Percentiles rank a stretch among this genome's conserved stretches.
These are phyloP conservation scores for Bombus turneri DNA, from an alignment of 1,140 invertebrate genomes.

Conservation along the genomic window DNA sequence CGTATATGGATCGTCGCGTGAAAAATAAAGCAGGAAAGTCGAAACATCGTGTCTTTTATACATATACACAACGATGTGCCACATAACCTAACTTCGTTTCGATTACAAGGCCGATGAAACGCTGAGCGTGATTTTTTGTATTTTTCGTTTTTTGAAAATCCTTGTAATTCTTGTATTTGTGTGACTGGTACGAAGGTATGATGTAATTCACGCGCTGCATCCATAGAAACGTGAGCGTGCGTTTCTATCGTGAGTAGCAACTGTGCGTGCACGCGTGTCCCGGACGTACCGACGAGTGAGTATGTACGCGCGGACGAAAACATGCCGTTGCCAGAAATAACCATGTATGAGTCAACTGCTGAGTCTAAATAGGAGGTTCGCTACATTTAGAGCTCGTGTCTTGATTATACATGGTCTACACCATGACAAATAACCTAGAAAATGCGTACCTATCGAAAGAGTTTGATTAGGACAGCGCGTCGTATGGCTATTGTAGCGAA, in stretches of 20 bases:
- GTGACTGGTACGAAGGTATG: constrained; percentile 30
- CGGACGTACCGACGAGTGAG: constrained; percentile 26
- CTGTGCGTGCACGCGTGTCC: constrained; percentile 20
- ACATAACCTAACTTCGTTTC: constrained; percentile 3
- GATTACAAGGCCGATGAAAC: too few relatives aligned
- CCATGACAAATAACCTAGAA: constrained; percentile 66
- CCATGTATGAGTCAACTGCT: constrained; percentile 71
- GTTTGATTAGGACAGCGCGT: constrained; percentile 20
- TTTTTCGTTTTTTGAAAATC: constrained; percentile 53
- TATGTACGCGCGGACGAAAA: constrained; percentile 69
- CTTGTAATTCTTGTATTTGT: background rate
- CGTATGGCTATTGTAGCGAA: too few relatives aligned
- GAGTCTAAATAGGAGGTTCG: constrained; percentile 74
- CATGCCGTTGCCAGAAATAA: constrained; percentile 72
- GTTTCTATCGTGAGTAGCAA: constrained; percentile 16
- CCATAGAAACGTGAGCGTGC: constrained; percentile 25
- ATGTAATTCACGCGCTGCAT: constrained; percentile 53
- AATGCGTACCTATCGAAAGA: constrained; percentile 54
- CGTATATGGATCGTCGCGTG: background rate
- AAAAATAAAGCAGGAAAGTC: constrained; percentile 26
- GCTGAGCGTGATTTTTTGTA: background rate
- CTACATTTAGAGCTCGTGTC: constrained; percentile 73
- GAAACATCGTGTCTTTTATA: constrained; percentile 17
- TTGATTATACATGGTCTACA: constrained; percentile 69
- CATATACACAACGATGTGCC: background rate